Base-by-base conservation (phyloP, 1,140 invertebrate genomes). In the Battus philenor region DNA sequence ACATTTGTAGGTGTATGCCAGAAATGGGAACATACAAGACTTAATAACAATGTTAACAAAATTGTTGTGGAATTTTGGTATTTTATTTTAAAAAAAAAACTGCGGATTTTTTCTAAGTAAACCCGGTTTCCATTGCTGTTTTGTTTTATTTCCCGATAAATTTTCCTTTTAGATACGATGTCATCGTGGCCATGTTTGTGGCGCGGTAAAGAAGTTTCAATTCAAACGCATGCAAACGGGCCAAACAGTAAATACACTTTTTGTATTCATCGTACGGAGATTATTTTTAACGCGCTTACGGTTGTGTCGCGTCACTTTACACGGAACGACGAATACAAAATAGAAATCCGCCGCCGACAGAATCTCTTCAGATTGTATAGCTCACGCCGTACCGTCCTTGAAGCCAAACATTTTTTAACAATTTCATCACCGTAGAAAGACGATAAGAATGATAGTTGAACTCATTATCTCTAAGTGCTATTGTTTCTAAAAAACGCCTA, bases 281-380 rank as follows among this genome's bases (percentile, higher is more conserved):
- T 43, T 69, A 59, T 69, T 64, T 68, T 64, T 68, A 68, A 60
- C 54, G 49, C 56, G 50, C 32, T 47, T 27, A 34, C 44, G 52
- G 33, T 44, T 18, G 33, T 53, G 31, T 47, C 32, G 29, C 29
- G 48, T 66, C 34, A 48, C 58, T 54, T 59, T 51, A 60, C 57
- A 59, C 45, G 54, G 45, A 34, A 51, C 53, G 59, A 63, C 59
- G 55, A 57, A 34, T 33, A 49, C n/a, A n/a, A n/a, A n/a, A 18
- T 2, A 26, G 26, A 34, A 48, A 34, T 36, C 45, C 45, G 46
- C 41, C 44, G 41, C 45, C 44, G 50, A 52, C 49, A n/a, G 47
- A 44, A 57, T 45, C 62, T 70, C 79, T 83, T 79, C 73, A 83
- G 77, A 83, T 83, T 83, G 79, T 66, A 34, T 49, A 43, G 48